Evolutionary conservation across 2,888 invertebrate genomes (phyloP).

Genomic region (Onchidella celtica): DNA sequence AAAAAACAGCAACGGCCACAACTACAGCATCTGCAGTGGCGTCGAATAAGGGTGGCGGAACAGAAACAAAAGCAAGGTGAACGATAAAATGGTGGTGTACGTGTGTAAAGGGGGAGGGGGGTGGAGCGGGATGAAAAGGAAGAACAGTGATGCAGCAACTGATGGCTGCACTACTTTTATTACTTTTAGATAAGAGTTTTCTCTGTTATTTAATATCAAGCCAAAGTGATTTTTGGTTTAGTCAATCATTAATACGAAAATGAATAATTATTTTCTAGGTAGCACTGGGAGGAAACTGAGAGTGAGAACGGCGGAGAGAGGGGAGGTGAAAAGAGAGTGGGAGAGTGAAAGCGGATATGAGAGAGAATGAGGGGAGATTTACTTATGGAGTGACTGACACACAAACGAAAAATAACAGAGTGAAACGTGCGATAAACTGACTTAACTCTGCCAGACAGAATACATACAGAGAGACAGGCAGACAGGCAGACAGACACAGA

Average conservation of each 20-base stretch:
- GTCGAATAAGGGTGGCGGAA: not conserved
- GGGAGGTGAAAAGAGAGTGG: slow-evolving; percentile 11
- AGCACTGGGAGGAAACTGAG: slow-evolving; percentile 11
- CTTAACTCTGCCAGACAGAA: not conserved
- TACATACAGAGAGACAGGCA: not conserved
- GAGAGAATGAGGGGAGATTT: not conserved
- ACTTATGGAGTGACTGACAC: not conserved
- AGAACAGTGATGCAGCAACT: too few relatives aligned
- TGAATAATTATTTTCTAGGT: too few relatives aligned
- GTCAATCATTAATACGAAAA: too few relatives aligned
- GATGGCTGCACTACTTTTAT: too few relatives aligned
- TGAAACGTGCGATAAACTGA: not conserved
- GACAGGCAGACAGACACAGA: not conserved
- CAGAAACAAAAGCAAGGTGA: not conserved
- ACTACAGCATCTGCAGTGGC: not conserved
- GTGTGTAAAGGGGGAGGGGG: too few relatives aligned
- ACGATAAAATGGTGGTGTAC: not conserved
- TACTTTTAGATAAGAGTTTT: too few relatives aligned
- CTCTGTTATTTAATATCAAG: too few relatives aligned
- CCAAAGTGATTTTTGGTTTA: too few relatives aligned
- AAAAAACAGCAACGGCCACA: not conserved
- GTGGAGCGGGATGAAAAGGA: too few relatives aligned
- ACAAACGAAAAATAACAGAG: not conserved
- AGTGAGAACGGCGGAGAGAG: slow-evolving; percentile 11
- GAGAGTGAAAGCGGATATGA: not conserved